These are phyloP conservation scores for Camponotus floridanus DNA, from an alignment of 1,140 invertebrate genomes.

Conservation along the genomic window DNA sequence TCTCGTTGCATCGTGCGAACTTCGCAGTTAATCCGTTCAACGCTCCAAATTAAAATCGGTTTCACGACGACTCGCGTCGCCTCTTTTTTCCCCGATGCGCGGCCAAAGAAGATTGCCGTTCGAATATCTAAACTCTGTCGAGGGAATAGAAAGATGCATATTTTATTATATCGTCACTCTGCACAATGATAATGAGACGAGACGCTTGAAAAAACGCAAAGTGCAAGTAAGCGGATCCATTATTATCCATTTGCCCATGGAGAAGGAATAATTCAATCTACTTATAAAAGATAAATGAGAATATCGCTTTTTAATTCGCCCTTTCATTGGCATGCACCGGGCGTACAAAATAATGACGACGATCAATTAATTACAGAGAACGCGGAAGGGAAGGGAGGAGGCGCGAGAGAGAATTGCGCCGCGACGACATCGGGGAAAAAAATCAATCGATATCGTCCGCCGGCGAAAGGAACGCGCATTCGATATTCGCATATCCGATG, in stretches of 20 bases:
- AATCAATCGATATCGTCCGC: conserved; percentile 53
- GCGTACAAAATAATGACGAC: conserved; percentile 49
- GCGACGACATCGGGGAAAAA: conserved; percentile 26
- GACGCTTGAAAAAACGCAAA: no score
- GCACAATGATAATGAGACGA: background rate
- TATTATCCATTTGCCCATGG: background rate
- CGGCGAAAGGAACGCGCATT: conserved; percentile 56
- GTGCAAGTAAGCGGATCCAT: no score
- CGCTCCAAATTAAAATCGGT: background rate
- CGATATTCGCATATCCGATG: conserved; percentile 63
- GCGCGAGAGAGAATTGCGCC: background rate
- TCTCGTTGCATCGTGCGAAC: conserved; percentile 44
- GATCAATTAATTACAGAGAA: conserved; percentile 53
- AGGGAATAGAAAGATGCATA: background rate
- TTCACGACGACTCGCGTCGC: background rate
- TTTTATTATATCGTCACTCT: no score
- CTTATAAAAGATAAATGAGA: background rate
- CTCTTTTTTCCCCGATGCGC: background rate
- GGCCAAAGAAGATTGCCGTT: background rate
- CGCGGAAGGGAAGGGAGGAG: background rate
- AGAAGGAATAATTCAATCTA: background rate
- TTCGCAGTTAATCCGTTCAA: conserved; percentile 37
- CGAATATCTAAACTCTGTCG: background rate
- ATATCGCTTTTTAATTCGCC: conserved; percentile 9
- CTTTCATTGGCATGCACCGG: background rate